These are phyloP conservation scores for Tautogolabrus adspersus DNA, from an alignment of 2,113 vertebrate genomes.

Conservation along the genomic window DNA sequence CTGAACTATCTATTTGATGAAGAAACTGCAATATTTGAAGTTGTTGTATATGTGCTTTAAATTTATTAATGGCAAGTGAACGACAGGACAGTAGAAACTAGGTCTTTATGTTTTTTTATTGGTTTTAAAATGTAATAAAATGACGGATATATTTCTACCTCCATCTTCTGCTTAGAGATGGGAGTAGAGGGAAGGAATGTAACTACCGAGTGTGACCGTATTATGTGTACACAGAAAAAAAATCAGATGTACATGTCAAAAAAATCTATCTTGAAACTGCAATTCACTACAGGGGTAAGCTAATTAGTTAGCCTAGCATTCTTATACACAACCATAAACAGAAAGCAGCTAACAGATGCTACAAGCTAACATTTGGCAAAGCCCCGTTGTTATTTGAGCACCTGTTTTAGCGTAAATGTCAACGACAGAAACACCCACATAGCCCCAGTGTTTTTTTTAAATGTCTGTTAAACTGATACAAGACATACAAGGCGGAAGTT, in stretches of 20 bases:
- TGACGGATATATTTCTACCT: too few relatives aligned
- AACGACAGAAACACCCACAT: neutral
- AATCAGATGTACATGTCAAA: neutral
- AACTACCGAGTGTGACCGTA: neutral
- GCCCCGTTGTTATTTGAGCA: neutral
- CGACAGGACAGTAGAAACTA: neutral
- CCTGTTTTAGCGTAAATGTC: neutral
- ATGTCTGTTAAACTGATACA: neutral
- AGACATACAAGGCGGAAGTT: neutral
- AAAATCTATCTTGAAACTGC: neutral
- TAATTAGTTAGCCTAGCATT: constrained; percentile 19
- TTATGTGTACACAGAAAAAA: neutral
- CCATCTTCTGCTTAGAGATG: neutral
- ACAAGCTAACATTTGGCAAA: constrained; percentile 29
- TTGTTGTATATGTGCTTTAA: too few relatives aligned
- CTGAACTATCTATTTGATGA: too few relatives aligned
- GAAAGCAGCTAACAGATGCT: constrained; percentile 13
- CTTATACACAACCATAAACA: neutral
- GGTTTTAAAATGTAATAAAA: neutral
- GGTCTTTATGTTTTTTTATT: neutral
- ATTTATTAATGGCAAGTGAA: too few relatives aligned
- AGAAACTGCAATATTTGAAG: neutral
- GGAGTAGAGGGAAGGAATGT: neutral
- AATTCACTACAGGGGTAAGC: neutral
- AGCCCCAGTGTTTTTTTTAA: neutral